Evolutionary conservation across 2,113 vertebrate species (phyloP).

Genomic region (Oxyura jamaicensis): DNA sequence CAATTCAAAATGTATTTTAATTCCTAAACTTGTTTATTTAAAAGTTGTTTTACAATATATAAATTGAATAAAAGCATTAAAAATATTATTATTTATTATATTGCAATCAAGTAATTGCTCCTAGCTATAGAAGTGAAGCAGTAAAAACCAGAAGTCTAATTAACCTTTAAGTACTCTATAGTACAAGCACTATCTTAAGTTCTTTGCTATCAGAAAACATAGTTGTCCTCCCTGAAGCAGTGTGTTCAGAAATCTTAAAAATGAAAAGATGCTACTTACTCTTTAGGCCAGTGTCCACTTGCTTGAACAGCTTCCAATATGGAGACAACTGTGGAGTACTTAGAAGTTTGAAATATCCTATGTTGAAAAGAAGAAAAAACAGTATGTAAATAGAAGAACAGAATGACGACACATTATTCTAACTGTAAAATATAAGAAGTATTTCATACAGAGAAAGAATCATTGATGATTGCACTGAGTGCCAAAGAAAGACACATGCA

Average conservation of each 20-base stretch:
- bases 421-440: not conserved
- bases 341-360: not conserved
- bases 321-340: conserved; percentile 7
- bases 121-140: not conserved
- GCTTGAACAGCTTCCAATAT: conserved; percentile 15
- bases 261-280: not conserved
- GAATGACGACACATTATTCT: not conserved
- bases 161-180: not conserved
- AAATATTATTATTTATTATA: not conserved
- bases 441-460: not conserved
- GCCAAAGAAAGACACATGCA: not conserved
- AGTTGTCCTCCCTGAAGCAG: not conserved
- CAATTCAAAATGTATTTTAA: not conserved
- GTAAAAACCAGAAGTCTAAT: not conserved
- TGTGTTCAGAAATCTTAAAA: not conserved
- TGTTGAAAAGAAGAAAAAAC: not conserved
- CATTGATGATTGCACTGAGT: not conserved
- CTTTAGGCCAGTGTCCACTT: not conserved
- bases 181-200: not conserved
- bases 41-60: not conserved
- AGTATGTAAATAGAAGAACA: not conserved
- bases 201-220: not conserved
- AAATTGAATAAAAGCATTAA: not conserved
- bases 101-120: not conserved
- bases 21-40: not conserved